Evolutionary conservation across 1,140 invertebrate species (phyloP).

Genomic region (Thaumetopoea pityocampa): DNA sequence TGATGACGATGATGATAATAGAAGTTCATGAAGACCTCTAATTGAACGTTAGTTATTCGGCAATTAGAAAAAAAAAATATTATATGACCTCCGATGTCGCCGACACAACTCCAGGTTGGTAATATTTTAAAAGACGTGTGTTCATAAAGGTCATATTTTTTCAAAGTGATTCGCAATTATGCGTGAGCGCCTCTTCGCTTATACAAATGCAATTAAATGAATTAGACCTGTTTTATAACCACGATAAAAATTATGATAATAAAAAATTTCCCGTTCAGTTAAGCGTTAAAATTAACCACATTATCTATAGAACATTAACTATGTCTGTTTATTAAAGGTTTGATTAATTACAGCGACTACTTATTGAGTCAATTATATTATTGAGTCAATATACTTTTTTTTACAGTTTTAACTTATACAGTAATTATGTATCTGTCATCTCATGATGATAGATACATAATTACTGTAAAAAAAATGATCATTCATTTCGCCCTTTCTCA

Average conservation of each 20-base stretch:
- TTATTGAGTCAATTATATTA: too few species aligned
- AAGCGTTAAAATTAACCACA: conserved; percentile 23
- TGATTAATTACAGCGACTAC: too few species aligned
- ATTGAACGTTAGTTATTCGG: too few species aligned
- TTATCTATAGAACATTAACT: conserved; percentile 14
- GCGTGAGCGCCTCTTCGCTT: conserved; percentile 31
- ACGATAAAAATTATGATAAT: conserved; percentile 32
- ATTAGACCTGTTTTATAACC: conserved; percentile 38
- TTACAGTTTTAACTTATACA: too few species aligned
- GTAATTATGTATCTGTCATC: too few species aligned
- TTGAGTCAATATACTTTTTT: too few species aligned
- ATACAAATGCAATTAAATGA: conserved; percentile 40
- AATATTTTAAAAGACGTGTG: conserved; percentile 36
- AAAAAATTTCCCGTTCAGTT: conserved; percentile 22
- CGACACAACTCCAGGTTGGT: conserved; percentile 16
- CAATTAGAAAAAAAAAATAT: conserved; percentile 2
- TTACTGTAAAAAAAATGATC: too few species aligned
- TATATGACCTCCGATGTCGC: conserved; percentile 20
- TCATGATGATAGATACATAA: too few species aligned
- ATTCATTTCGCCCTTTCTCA: too few species aligned
- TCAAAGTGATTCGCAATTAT: conserved; percentile 38
- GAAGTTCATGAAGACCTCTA: too few species aligned
- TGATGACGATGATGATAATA: too few species aligned
- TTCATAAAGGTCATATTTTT: conserved; percentile 42
- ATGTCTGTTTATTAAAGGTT: conserved; percentile 5